phyloP scores from a whole-genome alignment of 1,140 invertebrate genomes.

The Bemisia tabaci region DNA sequence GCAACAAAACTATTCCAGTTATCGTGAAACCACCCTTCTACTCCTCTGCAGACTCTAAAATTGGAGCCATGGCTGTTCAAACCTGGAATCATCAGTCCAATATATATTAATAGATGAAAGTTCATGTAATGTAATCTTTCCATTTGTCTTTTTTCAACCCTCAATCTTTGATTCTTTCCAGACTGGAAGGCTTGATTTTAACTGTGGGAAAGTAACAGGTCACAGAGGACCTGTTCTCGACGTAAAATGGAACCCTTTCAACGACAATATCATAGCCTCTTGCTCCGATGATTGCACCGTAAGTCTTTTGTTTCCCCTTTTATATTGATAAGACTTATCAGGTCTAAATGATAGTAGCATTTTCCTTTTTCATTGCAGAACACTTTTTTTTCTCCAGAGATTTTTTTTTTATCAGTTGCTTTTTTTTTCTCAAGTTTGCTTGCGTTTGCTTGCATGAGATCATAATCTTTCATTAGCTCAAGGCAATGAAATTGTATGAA shows the following conservation, averaged over 20 bases:
- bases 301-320: conserved; percentile 35
- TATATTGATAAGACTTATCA: not conserved
- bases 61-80: too few relatives aligned
- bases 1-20: too few relatives aligned
- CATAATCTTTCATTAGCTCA: too few relatives aligned
- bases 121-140: not conserved
- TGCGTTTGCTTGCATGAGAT: too few relatives aligned
- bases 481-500: too few relatives aligned
- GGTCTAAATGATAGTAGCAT: not conserved
- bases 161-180: too few relatives aligned
- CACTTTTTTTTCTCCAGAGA: not conserved
- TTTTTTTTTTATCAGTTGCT: conserved; percentile 9
- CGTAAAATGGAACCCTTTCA: conserved; percentile 84
- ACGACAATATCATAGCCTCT: conserved; percentile 90
- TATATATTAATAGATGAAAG: not conserved
- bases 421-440: not conserved
- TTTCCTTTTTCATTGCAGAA: too few relatives aligned
- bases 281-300: conserved; percentile 86
- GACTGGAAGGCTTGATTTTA: conserved; percentile 62
- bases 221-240: conserved; percentile 70
- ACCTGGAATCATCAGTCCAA: not conserved
- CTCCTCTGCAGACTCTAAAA: too few relatives aligned
- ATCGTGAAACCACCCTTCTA: too few relatives aligned
- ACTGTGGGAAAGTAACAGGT: conserved; percentile 61
- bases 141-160: too few relatives aligned